Evolutionary conservation across 35 echinoderm and acorn worm genomes (phyloP), one percentile per base, ranked within the genome.

Genomic region (Stichopus chloronotus): DNA sequence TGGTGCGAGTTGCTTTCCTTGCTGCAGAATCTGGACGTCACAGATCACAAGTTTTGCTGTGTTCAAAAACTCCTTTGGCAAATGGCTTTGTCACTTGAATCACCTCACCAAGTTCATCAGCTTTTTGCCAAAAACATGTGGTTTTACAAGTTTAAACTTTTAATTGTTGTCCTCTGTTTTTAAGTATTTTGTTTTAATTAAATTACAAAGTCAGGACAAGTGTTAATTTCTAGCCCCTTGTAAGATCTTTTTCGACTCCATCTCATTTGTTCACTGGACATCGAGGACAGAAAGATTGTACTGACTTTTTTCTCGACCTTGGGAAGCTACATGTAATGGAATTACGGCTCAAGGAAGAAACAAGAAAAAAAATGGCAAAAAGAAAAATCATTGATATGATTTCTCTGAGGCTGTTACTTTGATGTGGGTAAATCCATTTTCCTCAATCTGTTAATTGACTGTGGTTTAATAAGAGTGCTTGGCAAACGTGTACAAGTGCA

Each of bases 381-480:
- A 53, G n/a, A 17, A 89, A 25, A 72, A 71, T 55, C 30, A 43
- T 89, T 89, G 23, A 63, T 72, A 52, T 72, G 61, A 63, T 69
- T 88, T 63, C 86, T 52, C 61, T 8, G 5, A 63, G 60, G 59
- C 59, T 71, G 61, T 72, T 52, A 55, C 87, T 52, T 89, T 25
- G 20, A 63, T 59, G 87, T 72, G 22, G 59, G 43, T 55, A 53
- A 71, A 89, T 89, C 87, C 52, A 19, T 54, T 72, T 89, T 69
- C 17, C 19, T 89, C 61, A 89, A 89, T 89, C 59, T 89, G 61
- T 89, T 89, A 89, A 89, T 71, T 54, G 30, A 61, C 59, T 72
- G 24, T 65, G 59, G 87, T 20, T 89, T 89, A 89, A 24, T 72
- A 89, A 20, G 22, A 25, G 65, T 11, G 57, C 12, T 14, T 55